Base-by-base conservation (phyloP, 2,888 invertebrate species). In the Odontothrips loti region DNA sequence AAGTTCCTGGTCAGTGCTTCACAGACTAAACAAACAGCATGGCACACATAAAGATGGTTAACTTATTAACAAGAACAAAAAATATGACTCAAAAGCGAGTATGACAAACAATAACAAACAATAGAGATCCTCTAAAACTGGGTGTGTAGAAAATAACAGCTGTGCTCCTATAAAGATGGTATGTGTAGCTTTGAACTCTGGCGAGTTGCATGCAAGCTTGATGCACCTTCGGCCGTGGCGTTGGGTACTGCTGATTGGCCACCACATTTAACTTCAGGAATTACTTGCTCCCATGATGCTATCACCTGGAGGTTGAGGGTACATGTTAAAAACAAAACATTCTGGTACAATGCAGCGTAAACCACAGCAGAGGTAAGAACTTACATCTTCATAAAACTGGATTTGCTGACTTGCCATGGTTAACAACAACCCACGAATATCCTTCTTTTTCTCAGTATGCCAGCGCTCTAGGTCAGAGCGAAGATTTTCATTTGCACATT, bases 401-500 rank as follows among this genome's bases (percentile, higher is more conserved):
- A 93, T 91, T 85, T 93, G 92, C 85, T 91, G 89, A 84, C 92
- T 91, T 15, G 92, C 91, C 88, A 92, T 90, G 83, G 89, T 88
- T 48, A 90, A 87, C 20, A 93, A 87, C 84, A 93, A 89, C 83
- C 89, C 89, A 85, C 91, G 92, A 80, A 93, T 86, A 86, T 92
- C 92, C 51, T 89, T 87, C 82, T 90, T 90, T 85, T 93, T 93
- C 84, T 91, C 92, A 51, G 88, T 85, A 83, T 92, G 91, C 93
- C 93, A 93, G 82, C 92, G 88, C 80, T 92, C 91, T 82, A 93
- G 87, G 86, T 93, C 93, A 78, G 92, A 91, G 80, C 91, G 88
- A 47, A 93, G 86, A 85, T 92, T 91, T 85, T 92, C 92, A 85
- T 93, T 93, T 0, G 93, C 92, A 85, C 92, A 92, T 85, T 92